These are phyloP conservation scores for Porites cylindrica DNA, from an alignment of 92 coral and sea anemone species.

Conservation along the genomic window DNA sequence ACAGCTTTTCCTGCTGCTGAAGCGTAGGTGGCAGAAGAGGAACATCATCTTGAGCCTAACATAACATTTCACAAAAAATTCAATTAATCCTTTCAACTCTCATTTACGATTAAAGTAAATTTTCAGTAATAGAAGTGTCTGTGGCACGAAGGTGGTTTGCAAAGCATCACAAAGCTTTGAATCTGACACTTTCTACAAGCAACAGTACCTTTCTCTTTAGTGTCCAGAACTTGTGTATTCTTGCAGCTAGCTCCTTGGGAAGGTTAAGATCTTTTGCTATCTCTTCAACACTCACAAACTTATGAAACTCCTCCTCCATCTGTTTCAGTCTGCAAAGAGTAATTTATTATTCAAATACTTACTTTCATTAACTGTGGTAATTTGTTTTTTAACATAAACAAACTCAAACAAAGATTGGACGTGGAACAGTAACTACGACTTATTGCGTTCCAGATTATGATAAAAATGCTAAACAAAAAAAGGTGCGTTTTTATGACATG, in stretches of 20 bases:
- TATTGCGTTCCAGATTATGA: no score
- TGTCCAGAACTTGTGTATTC: conserved; percentile 92
- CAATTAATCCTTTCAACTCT: no score
- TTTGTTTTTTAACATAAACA: no score
- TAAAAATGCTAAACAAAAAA: no score
- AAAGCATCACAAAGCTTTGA: no score
- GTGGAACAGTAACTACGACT: no score
- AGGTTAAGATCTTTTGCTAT: conserved; percentile 84
- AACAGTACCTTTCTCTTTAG: conserved; percentile 92
- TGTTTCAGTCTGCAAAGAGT: conserved; percentile 78
- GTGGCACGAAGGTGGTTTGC: no score
- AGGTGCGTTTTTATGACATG: neutral
- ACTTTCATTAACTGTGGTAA: neutral
- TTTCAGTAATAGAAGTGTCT: no score
- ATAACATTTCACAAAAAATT: neutral
- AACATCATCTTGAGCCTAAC: conserved; percentile 89
- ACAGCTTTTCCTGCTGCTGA: conserved; percentile 91
- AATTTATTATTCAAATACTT: no score
- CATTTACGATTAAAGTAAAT: no score
- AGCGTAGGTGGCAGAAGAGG: conserved; percentile 94
- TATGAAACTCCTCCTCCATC: conserved; percentile 98
- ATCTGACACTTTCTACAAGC: neutral
- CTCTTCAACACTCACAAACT: conserved; percentile 76
- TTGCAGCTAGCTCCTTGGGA: conserved; percentile 81
- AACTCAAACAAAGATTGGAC: no score